Conservation (phyloP, 2,113 vertebrate genomes). For the Castor canadensis region DNA sequence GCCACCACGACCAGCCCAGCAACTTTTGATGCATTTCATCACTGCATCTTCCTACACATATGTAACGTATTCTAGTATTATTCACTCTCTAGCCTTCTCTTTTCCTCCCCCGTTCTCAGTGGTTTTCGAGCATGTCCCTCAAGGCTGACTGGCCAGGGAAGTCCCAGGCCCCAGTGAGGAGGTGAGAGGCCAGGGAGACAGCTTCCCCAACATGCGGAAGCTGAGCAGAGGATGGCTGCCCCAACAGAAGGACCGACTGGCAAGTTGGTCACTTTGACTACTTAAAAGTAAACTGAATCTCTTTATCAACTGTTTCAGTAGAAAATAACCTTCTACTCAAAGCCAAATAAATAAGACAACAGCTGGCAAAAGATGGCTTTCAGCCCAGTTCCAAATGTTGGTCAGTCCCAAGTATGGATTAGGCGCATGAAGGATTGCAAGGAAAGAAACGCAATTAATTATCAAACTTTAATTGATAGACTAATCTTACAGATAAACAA, state of each 20-base stretch:
- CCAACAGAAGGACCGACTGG: neutral
- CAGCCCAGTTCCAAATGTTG: neutral
- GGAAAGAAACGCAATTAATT: constrained; percentile 78
- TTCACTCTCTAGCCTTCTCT: no score
- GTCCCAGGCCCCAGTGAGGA: neutral
- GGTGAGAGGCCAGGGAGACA: neutral
- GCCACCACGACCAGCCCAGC: no score
- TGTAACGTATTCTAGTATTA: no score
- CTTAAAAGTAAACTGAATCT: neutral
- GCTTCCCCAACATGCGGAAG: neutral
- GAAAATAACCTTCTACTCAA: neutral
- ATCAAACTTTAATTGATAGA: constrained; percentile 88
- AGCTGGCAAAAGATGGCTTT: neutral
- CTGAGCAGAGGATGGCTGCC: neutral
- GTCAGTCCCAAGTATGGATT: neutral
- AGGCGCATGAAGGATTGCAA: constrained; percentile 57
- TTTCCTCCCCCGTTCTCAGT: no score
- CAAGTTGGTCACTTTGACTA: neutral
- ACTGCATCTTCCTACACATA: no score
- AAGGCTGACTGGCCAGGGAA: neutral
- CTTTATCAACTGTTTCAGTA: neutral
- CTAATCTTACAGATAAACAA: constrained; percentile 88
- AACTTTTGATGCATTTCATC: no score
- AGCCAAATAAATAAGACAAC: neutral
- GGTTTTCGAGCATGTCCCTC: neutral